A percentile compares a stretch with the other conserved stretches of the same genome.
Conservation (phyloP, 2,888 invertebrate genomes). For the Leucophenga maculata region DNA sequence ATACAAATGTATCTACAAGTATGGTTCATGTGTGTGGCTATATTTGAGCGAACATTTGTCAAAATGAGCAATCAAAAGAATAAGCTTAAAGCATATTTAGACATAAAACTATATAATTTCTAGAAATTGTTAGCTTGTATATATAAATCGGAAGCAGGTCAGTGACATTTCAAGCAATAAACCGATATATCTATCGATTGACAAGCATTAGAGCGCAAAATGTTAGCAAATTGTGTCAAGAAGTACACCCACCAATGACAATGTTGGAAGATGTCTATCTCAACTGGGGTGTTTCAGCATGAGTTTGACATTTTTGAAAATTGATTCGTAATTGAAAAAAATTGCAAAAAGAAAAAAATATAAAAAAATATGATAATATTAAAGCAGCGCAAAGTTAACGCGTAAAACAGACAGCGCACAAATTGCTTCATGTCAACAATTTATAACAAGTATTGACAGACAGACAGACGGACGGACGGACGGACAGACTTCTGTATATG, state of each 20-base stretch:
- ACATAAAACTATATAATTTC: neutral
- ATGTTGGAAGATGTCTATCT: too few species aligned
- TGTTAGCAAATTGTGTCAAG: neutral
- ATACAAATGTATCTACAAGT: too few species aligned
- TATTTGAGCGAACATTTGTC: neutral
- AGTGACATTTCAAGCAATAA: constrained; percentile 32
- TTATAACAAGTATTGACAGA: neutral
- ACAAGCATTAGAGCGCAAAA: too few species aligned
- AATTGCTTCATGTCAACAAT: neutral
- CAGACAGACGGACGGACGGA: neutral
- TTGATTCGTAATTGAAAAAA: constrained; percentile 17
- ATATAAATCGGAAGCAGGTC: constrained; percentile 47
- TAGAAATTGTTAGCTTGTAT: constrained; percentile 29
- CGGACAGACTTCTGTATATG: too few species aligned
- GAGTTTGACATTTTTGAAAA: constrained; percentile 4
- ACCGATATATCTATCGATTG: too few species aligned
- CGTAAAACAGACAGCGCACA: neutral
- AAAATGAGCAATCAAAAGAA: constrained; percentile 28
- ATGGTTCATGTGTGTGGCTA: too few species aligned
- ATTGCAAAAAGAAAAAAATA: neutral
- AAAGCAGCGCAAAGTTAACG: neutral
- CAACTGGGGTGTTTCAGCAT: neutral
- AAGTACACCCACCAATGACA: neutral
- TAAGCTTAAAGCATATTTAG: constrained; percentile 29
- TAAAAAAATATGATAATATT: neutral